Evolutionary conservation across 2,113 vertebrate species (phyloP).

Genomic region (Forbesichthys agassizii): DNA sequence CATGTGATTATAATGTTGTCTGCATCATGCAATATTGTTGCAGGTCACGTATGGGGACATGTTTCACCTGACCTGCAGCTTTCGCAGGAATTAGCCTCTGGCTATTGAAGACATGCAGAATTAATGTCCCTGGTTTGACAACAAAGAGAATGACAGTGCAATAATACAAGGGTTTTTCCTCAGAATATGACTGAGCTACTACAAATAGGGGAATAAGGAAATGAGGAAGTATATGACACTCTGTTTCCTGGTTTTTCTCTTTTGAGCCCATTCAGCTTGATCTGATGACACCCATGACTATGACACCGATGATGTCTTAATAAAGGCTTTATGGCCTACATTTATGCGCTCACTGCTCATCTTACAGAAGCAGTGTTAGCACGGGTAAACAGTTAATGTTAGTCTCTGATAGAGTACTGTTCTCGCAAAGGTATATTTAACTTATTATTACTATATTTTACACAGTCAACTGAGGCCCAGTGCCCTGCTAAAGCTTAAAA

Average conservation of each 20-base stretch:
- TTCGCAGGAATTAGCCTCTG: not conserved
- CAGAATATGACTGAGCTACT: not conserved
- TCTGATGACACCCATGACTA: not conserved
- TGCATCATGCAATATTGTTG: too few species aligned
- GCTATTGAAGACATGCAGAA: not conserved
- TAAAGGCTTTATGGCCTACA: slow-evolving; percentile 11
- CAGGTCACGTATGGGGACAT: slow-evolving; percentile 4
- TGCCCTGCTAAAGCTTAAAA: not conserved
- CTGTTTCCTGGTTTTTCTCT: too few species aligned
- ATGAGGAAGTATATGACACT: not conserved
- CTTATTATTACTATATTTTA: not conserved
- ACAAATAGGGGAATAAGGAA: not conserved
- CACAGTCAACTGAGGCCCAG: not conserved
- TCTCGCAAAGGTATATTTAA: not conserved
- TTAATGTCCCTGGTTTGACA: not conserved
- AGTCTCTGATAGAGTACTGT: not conserved
- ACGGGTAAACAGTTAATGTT: not conserved
- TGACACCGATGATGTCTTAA: not conserved
- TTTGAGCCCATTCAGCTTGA: not conserved
- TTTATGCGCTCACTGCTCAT: not conserved
- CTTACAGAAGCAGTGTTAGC: not conserved
- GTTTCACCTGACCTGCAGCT: not conserved
- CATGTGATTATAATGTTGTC: too few species aligned
- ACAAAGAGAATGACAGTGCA: slow-evolving; percentile 4
- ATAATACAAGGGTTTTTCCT: slow-evolving; percentile 18